These are phyloP conservation scores for Eledona agricola DNA, from an alignment of 2,888 invertebrate genomes.

Conservation along the genomic window DNA sequence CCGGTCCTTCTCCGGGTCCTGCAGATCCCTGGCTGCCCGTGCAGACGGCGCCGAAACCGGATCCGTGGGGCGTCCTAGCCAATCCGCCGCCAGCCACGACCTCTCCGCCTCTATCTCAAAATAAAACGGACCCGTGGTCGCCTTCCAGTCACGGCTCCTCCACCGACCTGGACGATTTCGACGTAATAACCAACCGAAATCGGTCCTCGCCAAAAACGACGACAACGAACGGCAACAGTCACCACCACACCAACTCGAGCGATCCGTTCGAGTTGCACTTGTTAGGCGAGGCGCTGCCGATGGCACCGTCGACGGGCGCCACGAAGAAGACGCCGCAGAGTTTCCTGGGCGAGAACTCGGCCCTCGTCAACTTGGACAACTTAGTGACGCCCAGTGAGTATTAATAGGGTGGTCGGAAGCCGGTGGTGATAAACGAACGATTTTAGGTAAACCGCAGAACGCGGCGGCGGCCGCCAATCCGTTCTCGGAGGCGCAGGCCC, in stretches of 20 bases:
- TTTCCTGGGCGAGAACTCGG: constrained; percentile 96
- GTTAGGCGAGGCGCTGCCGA: constrained; percentile 66
- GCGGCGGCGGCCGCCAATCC: constrained; percentile 61
- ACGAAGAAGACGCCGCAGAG: constrained; percentile 92
- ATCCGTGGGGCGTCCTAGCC: constrained; percentile 47
- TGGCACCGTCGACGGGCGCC: constrained; percentile 64
- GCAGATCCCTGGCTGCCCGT: constrained; percentile 73
- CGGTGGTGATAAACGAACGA: not conserved
- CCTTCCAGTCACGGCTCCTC: constrained; percentile 63
- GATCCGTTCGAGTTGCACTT: constrained; percentile 78
- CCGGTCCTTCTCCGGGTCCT: constrained; percentile 43
- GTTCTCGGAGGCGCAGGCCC: constrained; percentile 59
- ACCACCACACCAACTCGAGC: constrained; percentile 59
- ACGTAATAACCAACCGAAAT: constrained; percentile 82
- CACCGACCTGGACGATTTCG: constrained; percentile 87
- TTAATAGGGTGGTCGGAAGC: not conserved
- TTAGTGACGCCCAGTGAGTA: constrained; percentile 73
- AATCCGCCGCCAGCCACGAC: constrained; percentile 32
- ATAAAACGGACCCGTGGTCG: constrained; percentile 66
- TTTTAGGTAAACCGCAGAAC: constrained; percentile 48
- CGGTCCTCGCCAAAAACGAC: constrained; percentile 49
- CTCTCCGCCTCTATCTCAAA: constrained; percentile 24
- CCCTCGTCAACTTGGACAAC: constrained; percentile 97
- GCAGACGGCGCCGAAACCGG: constrained; percentile 38
- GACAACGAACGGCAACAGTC: constrained; percentile 45